phyloP scores from a whole-genome alignment of 2,797 vertebrate genomes.

The Bradypodion pumilum region DNA sequence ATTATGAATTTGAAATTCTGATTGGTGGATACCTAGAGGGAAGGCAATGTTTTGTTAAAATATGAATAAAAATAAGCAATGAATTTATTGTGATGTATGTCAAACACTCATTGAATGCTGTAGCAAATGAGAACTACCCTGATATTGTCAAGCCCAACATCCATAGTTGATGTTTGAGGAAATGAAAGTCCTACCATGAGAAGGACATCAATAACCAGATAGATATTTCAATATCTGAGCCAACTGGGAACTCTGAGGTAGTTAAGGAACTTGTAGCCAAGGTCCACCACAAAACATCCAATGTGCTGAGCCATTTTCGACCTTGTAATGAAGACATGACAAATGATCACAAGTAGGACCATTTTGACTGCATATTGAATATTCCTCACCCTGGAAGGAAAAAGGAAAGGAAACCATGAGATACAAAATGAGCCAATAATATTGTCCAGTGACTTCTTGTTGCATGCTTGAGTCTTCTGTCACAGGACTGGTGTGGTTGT shows the following conservation, averaged over 20 bases:
- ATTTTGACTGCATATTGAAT: conserved; percentile 94
- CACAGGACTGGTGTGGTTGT: not conserved
- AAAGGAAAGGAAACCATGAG: conserved; percentile 34
- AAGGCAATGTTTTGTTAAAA: too few relatives aligned
- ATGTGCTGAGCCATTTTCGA: conserved; percentile 94
- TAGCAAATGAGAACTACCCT: conserved; percentile 43
- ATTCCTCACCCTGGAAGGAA: conserved; percentile 85
- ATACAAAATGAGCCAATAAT: not conserved
- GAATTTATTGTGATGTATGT: conserved; percentile 43
- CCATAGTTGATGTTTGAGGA: conserved; percentile 60
- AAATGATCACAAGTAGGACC: conserved; percentile 87
- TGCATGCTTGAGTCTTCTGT: not conserved
- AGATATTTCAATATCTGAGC: conserved; percentile 73
- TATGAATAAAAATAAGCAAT: too few relatives aligned
- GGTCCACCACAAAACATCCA: conserved; percentile 95
- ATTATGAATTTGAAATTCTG: too few relatives aligned
- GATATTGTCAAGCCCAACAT: conserved; percentile 59
- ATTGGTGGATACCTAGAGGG: too few relatives aligned
- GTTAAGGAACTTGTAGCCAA: conserved; percentile 95
- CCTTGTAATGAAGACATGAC: conserved; percentile 93
- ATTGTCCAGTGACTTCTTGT: not conserved
- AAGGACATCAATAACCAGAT: conserved; percentile 10
- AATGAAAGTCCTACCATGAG: conserved; percentile 57
- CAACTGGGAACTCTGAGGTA: conserved; percentile 92
- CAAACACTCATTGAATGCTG: conserved; percentile 30